Conservation (phyloP, 2,888 invertebrate species). For the Lasioglossum vierecki region DNA sequence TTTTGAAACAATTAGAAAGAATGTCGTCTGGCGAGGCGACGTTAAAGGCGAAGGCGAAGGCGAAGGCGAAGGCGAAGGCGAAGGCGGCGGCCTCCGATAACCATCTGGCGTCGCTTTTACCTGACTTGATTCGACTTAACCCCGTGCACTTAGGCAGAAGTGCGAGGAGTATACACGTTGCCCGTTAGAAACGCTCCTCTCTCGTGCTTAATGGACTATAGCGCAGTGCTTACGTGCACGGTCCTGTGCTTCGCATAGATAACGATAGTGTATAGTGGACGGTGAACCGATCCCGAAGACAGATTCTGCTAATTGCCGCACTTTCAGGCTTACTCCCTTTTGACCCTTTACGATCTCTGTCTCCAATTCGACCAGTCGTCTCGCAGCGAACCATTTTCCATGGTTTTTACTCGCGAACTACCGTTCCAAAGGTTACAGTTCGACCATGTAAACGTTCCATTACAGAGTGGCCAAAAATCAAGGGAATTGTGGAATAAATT, state of each 20-base stretch:
- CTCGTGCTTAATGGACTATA: slow-evolving; percentile 29
- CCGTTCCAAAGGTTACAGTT: background rate
- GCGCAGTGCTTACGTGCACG: slow-evolving; percentile 25
- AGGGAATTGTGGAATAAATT: too few relatives aligned
- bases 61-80: background rate
- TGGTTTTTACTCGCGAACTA: background rate
- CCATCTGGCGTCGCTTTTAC: slow-evolving; percentile 57
- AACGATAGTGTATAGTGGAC: slow-evolving; percentile 24
- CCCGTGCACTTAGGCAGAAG: slow-evolving; percentile 27
- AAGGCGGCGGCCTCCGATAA: slow-evolving; percentile 41
- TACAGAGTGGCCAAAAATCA: too few relatives aligned
- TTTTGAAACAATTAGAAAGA: slow-evolving; percentile 76
- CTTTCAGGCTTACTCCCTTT: slow-evolving; percentile 28
- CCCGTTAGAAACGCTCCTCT: slow-evolving; percentile 34
- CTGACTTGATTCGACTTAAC: slow-evolving; percentile 29
- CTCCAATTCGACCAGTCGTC: background rate
- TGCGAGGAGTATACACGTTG: slow-evolving; percentile 1
- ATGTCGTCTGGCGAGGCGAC: slow-evolving; percentile 61
- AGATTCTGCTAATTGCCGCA: slow-evolving; percentile 55
- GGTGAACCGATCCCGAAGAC: slow-evolving; percentile 41
- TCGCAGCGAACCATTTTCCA: background rate
- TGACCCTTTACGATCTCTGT: slow-evolving; percentile 18
- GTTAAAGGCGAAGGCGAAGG: background rate
- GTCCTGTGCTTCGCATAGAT: slow-evolving; percentile 35
- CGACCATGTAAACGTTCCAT: background rate